phyloP scores from a whole-genome alignment of 1,140 invertebrate species.

The Diorhabda carinulata region DNA sequence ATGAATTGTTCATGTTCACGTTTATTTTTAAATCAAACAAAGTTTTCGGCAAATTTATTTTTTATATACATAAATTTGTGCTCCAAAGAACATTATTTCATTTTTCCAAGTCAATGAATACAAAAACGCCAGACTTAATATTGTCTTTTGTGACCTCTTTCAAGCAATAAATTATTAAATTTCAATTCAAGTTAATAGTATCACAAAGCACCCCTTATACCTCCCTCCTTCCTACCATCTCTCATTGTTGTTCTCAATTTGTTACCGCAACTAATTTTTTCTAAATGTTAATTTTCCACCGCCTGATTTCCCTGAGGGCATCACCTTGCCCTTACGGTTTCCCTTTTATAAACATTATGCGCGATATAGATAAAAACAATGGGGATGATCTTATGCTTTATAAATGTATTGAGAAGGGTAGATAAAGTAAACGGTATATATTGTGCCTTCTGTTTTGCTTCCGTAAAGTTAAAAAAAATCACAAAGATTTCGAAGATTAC shows the following conservation, averaged over 20 bases:
- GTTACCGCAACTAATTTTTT: slow-evolving; percentile 14
- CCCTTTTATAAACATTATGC: slow-evolving; percentile 12
- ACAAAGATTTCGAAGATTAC: too few species aligned
- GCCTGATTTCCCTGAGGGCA: slow-evolving; percentile 15
- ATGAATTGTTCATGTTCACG: too few species aligned
- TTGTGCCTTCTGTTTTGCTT: neutral
- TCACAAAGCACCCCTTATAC: neutral
- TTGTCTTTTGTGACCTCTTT: slow-evolving; percentile 6
- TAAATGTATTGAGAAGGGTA: slow-evolving; percentile 15
- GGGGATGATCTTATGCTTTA: slow-evolving; percentile 13
- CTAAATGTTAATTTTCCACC: slow-evolving; percentile 16
- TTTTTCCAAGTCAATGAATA: slow-evolving; percentile 2
- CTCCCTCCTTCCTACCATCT: neutral
- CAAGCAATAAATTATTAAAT: slow-evolving; percentile 11
- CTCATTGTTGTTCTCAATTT: slow-evolving; percentile 6
- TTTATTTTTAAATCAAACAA: too few species aligned
- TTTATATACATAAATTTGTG: neutral
- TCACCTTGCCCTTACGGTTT: slow-evolving; percentile 12
- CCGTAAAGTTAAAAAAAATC: neutral
- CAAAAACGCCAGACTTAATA: neutral
- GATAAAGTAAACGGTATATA: slow-evolving; percentile 7
- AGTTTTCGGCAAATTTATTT: too few species aligned
- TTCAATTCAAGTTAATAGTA: slow-evolving; percentile 6
- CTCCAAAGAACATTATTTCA: neutral
- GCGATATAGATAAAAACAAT: slow-evolving; percentile 18